Evolutionary conservation across 2,888 invertebrate genomes (phyloP).

Genomic region (Idaea dimidiata): DNA sequence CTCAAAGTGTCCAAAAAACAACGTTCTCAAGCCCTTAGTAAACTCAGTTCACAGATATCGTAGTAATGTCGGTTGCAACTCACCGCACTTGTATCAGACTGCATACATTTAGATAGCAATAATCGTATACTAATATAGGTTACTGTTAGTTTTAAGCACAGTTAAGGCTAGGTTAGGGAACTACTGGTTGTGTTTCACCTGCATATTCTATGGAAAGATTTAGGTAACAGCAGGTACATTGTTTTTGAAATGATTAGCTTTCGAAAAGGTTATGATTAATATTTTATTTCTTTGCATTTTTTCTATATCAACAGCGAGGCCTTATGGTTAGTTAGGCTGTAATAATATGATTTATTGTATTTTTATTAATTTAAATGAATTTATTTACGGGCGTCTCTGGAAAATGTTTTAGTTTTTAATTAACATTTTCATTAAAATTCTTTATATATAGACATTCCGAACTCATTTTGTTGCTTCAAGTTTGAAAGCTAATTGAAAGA

Average conservation of each 20-base stretch:
- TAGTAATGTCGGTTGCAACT: not conserved
- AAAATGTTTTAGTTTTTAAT: not conserved
- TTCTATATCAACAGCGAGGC: not conserved
- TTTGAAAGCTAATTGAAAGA: not conserved
- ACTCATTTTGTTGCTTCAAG: not conserved
- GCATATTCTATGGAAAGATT: not conserved
- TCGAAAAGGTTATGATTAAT: not conserved
- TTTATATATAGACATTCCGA: not conserved
- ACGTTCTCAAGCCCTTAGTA: not conserved
- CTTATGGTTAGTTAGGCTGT: not conserved
- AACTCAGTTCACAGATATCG: not conserved
- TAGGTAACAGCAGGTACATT: not conserved
- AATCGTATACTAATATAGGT: not conserved
- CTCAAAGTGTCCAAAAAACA: not conserved
- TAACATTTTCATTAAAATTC: not conserved
- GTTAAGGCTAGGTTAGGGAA: not conserved
- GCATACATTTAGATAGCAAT: not conserved
- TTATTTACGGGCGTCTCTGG: not conserved
- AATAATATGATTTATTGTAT: not conserved
- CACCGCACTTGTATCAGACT: not conserved
- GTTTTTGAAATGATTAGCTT: not conserved
- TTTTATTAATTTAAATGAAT: constrained; percentile 1
- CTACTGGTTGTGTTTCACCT: not conserved
- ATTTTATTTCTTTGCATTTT: not conserved
- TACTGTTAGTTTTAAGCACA: not conserved